phyloP scores from a whole-genome alignment of 1,140 invertebrate species.

The Cydia strobilella region DNA sequence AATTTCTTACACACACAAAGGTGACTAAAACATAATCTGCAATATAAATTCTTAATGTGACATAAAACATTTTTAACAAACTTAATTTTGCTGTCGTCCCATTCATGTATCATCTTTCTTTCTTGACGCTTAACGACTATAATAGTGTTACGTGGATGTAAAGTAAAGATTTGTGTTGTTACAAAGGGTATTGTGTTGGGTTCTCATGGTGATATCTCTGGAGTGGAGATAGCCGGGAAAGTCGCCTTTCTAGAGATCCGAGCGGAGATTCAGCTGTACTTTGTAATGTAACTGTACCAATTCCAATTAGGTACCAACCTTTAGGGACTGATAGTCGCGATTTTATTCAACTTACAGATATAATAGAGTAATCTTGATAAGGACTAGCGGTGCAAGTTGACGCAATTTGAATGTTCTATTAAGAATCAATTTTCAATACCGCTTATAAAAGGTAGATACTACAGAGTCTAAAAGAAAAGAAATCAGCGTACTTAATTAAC shows the following conservation, averaged over 20 bases:
- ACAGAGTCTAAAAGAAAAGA: too few species aligned
- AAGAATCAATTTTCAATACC: too few species aligned
- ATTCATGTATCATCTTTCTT: neutral
- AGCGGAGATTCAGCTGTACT: constrained; percentile 35
- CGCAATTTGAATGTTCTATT: too few species aligned
- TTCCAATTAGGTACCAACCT: constrained; percentile 40
- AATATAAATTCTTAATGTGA: constrained; percentile 23
- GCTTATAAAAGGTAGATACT: too few species aligned
- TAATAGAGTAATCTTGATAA: neutral
- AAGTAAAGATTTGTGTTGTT: constrained; percentile 34
- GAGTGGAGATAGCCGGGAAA: constrained; percentile 46
- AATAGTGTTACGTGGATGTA: constrained; percentile 17
- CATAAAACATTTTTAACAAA: constrained; percentile 20
- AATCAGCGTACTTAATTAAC: too few species aligned
- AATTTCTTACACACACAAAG: constrained; percentile 27
- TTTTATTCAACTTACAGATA: neutral
- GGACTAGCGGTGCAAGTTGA: neutral
- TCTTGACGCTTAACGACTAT: constrained; percentile 13
- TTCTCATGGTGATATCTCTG: constrained; percentile 51
- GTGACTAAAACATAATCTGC: constrained; percentile 14
- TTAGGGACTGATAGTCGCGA: neutral
- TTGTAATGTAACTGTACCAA: constrained; percentile 16
- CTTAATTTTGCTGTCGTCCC: neutral
- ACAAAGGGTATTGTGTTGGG: constrained; percentile 48
- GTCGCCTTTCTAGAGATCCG: constrained; percentile 45